phyloP scores from a whole-genome alignment of 2,888 invertebrate genomes.

The Azorinus chamasolen region DNA sequence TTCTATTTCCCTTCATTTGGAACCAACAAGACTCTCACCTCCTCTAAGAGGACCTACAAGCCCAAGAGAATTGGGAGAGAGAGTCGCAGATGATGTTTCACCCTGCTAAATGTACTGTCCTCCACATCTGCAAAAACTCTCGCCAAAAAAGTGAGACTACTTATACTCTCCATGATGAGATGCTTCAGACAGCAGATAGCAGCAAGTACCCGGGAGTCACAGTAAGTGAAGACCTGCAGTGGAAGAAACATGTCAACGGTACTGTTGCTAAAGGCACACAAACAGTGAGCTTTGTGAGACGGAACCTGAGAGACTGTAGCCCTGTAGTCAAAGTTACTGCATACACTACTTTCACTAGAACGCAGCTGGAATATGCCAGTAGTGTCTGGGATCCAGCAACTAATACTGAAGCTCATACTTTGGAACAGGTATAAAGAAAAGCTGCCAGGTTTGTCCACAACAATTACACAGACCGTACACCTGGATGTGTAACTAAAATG shows the following conservation, averaged over 20 bases:
- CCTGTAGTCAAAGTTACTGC: constrained; percentile 6
- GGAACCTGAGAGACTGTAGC: constrained; percentile 18
- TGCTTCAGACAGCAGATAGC: constrained; percentile 6
- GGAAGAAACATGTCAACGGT: constrained; percentile 12
- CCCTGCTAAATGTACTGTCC: constrained; percentile 30
- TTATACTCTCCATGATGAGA: constrained; percentile 25
- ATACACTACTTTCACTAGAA: constrained; percentile 11
- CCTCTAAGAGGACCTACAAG: constrained; percentile 23
- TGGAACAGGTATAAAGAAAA: too few relatives aligned
- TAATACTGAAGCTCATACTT: too few relatives aligned
- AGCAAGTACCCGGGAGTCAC: constrained; percentile 35
- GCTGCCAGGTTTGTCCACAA: too few relatives aligned
- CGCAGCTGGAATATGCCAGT: constrained; percentile 15
- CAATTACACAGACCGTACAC: too few relatives aligned
- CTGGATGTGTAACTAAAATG: too few relatives aligned
- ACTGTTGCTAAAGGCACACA: constrained; percentile 17
- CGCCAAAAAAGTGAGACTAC: background rate
- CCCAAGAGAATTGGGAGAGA: constrained; percentile 30
- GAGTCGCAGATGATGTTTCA: constrained; percentile 42
- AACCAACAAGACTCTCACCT: background rate
- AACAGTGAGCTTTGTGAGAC: constrained; percentile 17
- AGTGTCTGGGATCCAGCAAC: constrained; percentile 25
- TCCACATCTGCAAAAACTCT: constrained; percentile 10
- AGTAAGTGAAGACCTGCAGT: constrained; percentile 12
- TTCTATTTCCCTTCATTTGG: too few relatives aligned